Evolutionary conservation across 2,888 invertebrate species (phyloP).

Genomic region (Stomorhina lunata): DNA sequence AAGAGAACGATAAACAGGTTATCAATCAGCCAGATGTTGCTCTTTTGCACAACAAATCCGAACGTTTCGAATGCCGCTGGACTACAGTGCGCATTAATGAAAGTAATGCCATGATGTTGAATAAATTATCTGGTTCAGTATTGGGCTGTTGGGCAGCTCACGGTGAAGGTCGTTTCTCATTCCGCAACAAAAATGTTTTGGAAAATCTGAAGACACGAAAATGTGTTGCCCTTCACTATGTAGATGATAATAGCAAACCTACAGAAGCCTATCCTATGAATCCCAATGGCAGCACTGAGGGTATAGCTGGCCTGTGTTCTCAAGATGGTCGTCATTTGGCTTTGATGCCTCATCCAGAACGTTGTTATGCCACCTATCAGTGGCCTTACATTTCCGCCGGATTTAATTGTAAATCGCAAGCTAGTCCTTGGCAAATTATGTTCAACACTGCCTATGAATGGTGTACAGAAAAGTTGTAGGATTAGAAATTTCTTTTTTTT

Average conservation of each 20-base stretch:
- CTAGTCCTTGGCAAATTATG: slow-evolving; percentile 95
- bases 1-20: slow-evolving; percentile 26
- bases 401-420: slow-evolving; percentile 80
- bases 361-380: slow-evolving; percentile 94
- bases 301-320: slow-evolving; percentile 94
- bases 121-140: slow-evolving; percentile 91
- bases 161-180: slow-evolving; percentile 92
- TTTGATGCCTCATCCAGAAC: slow-evolving; percentile 99
- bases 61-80: slow-evolving; percentile 91
- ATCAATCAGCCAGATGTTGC: slow-evolving; percentile 83
- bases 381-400: slow-evolving; percentile 86
- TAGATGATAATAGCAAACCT: slow-evolving; percentile 87
- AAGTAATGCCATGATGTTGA: slow-evolving; percentile 88
- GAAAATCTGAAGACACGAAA: slow-evolving; percentile 81
- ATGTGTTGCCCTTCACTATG: slow-evolving; percentile 90
- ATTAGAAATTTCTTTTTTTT: not conserved
- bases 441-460: slow-evolving; percentile 93
- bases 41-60: slow-evolving; percentile 92
- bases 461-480: slow-evolving; percentile 77
- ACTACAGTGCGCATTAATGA: slow-evolving; percentile 87
- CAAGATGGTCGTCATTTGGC: slow-evolving; percentile 95
- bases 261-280: slow-evolving; percentile 95
- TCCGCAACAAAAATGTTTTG: slow-evolving; percentile 81
- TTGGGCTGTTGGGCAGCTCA: slow-evolving; percentile 99
- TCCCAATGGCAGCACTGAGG: slow-evolving; percentile 93